Conservation (phyloP, 2,888 invertebrate species). For the Sminthurinus aureus region DNA sequence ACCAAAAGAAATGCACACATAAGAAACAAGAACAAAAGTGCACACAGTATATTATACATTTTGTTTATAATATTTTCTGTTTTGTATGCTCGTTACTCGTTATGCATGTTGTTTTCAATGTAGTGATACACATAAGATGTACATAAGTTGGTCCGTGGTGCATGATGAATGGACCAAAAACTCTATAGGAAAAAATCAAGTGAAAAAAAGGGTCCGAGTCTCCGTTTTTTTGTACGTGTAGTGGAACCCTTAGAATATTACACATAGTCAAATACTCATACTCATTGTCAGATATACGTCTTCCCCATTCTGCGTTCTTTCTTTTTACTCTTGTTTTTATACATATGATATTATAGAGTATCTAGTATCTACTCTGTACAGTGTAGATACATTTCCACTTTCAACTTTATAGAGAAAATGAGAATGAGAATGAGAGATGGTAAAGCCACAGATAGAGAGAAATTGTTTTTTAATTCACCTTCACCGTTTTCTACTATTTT, state of each 20-base stretch:
- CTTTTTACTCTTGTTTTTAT: too few relatives aligned
- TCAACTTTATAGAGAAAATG: constrained; percentile 4
- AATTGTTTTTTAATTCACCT: constrained; percentile 46
- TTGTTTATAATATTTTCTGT: too few relatives aligned
- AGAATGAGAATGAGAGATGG: constrained; percentile 11
- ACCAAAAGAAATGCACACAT: too few relatives aligned
- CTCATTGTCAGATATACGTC: too few relatives aligned
- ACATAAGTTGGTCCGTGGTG: not conserved
- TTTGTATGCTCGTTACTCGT: too few relatives aligned
- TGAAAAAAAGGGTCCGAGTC: constrained; percentile 39
- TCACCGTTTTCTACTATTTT: constrained; percentile 25
- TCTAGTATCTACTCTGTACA: not conserved
- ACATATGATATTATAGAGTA: not conserved
- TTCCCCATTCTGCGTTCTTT: too few relatives aligned
- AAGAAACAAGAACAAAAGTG: not conserved
- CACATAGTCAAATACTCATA: not conserved
- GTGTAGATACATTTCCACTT: not conserved
- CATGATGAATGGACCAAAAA: constrained; percentile 40
- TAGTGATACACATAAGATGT: not conserved
- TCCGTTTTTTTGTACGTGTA: constrained; percentile 1
- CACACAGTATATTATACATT: not conserved
- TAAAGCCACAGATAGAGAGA: constrained; percentile 33
- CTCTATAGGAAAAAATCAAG: constrained; percentile 30
- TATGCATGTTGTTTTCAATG: too few relatives aligned
- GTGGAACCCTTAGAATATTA: constrained; percentile 37